phyloP scores from a whole-genome alignment of 1,140 invertebrate species.

The Papilio glaucus region DNA sequence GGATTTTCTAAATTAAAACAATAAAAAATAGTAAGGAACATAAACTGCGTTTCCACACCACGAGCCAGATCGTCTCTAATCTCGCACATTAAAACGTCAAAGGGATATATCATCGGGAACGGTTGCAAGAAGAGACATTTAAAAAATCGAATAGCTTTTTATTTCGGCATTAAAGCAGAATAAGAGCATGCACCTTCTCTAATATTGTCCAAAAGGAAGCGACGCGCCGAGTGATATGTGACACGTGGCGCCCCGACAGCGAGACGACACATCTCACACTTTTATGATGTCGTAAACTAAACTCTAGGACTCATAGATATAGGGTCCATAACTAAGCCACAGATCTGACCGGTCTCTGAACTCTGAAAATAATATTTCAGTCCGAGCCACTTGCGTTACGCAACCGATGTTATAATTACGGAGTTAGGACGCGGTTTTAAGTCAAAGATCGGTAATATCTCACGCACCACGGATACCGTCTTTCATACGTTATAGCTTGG shows the following conservation, averaged over 20 bases:
- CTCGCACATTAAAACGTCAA: constrained; percentile 37
- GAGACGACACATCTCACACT: constrained; percentile 54
- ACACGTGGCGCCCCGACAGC: constrained; percentile 64
- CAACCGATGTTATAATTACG: constrained; percentile 79
- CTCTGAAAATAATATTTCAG: constrained; percentile 82
- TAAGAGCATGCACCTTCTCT: constrained; percentile 53
- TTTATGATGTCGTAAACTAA: constrained; percentile 54
- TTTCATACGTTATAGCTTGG: not conserved
- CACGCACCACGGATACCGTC: not conserved
- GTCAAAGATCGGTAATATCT: constrained; percentile 47
- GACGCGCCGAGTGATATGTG: constrained; percentile 77
- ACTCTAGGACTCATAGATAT: constrained; percentile 54
- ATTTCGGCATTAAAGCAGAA: constrained; percentile 34
- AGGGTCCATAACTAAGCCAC: constrained; percentile 54
- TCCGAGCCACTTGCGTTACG: constrained; percentile 74
- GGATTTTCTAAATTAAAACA: too few relatives aligned
- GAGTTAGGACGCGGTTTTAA: constrained; percentile 69
- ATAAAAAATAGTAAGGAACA: not conserved
- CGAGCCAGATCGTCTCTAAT: not conserved
- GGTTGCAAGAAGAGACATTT: constrained; percentile 9
- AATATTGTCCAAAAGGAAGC: constrained; percentile 77
- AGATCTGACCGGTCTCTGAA: constrained; percentile 61
- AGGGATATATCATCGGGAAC: constrained; percentile 1
- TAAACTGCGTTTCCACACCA: not conserved
- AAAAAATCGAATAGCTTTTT: constrained; percentile 19